A percentile compares a stretch with the other conserved stretches of the same genome.
These are phyloP conservation scores for Hyperoodon ampullatus DNA, from an alignment of 2,113 vertebrate species.

Conservation along the genomic window DNA sequence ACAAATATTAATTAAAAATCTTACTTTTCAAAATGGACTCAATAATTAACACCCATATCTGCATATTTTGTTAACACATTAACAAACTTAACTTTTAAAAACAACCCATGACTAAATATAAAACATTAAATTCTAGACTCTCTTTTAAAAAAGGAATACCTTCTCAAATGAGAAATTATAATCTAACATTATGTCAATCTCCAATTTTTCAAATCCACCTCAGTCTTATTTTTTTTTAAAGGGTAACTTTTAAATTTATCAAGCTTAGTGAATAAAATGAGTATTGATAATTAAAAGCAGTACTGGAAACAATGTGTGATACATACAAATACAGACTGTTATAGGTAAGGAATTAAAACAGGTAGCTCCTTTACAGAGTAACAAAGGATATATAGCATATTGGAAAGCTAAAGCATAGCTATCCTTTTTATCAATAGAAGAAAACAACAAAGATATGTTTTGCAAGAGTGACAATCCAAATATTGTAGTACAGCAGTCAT, in stretches of 20 bases:
- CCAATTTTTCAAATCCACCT: slow-evolving; percentile 65
- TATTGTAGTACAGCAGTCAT: slow-evolving; percentile 51
- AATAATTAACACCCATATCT: slow-evolving; percentile 55
- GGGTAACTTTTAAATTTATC: slow-evolving; percentile 55
- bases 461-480: slow-evolving; percentile 49
- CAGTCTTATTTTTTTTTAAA: slow-evolving; percentile 52
- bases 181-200: slow-evolving; percentile 79
- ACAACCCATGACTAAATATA: slow-evolving; percentile 60
- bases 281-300: slow-evolving; percentile 59
- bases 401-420: slow-evolving; percentile 36
- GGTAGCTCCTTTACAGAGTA: slow-evolving; percentile 46
- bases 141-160: slow-evolving; percentile 79
- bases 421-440: neutral
- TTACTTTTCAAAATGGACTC: slow-evolving; percentile 68
- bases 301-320: slow-evolving; percentile 49
- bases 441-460: slow-evolving; percentile 35
- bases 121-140: slow-evolving; percentile 70
- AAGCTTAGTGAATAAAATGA: slow-evolving; percentile 64
- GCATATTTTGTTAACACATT: slow-evolving; percentile 68
- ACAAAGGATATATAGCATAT: slow-evolving; percentile 26
- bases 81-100: slow-evolving; percentile 68
- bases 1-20: slow-evolving; percentile 71
- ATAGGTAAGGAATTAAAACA: slow-evolving; percentile 37
- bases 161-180: slow-evolving; percentile 77
- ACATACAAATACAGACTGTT: slow-evolving; percentile 47